Conservation (phyloP, 2,797 vertebrate genomes). For the Thalassophryne amazonica region DNA sequence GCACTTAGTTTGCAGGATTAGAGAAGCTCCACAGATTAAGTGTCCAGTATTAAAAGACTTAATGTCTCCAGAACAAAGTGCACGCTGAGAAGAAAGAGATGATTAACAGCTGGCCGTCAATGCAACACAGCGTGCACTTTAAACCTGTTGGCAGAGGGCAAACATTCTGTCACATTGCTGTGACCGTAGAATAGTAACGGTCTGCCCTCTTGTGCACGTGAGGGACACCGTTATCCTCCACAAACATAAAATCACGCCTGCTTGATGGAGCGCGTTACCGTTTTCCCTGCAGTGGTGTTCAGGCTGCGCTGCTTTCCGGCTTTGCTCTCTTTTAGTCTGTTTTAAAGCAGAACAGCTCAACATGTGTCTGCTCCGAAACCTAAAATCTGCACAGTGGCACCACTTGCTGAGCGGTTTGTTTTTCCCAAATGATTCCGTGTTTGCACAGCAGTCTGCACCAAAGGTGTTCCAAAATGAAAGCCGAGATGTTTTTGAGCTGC, state of each 20-base stretch:
- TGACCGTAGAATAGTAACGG: slow-evolving; percentile 17
- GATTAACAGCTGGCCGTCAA: neutral
- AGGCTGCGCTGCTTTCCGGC: slow-evolving; percentile 34
- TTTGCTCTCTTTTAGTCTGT: slow-evolving; percentile 43
- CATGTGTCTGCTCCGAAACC: slow-evolving; percentile 5
- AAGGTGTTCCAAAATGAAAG: slow-evolving; percentile 20
- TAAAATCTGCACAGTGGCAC: neutral
- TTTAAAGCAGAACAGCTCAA: slow-evolving; percentile 17
- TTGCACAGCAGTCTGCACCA: slow-evolving; percentile 26
- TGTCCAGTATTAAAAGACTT: too few species aligned
- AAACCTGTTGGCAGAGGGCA: slow-evolving; percentile 4
- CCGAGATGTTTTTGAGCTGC: slow-evolving; percentile 9
- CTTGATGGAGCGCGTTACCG: slow-evolving; percentile 61
- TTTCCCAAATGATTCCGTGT: slow-evolving; percentile 39
- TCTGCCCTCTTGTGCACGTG: too few species aligned
- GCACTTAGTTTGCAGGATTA: too few species aligned
- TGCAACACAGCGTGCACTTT: neutral
- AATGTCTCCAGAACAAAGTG: too few species aligned
- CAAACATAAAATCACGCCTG: slow-evolving; percentile 59
- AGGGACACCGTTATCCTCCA: too few species aligned
- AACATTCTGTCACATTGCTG: slow-evolving; percentile 12
- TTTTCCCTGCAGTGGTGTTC: slow-evolving; percentile 41
- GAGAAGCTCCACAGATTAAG: too few species aligned
- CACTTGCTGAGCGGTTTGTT: slow-evolving; percentile 4
- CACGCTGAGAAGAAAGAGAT: neutral